Conservation (phyloP, 1,140 invertebrate genomes). For the Leptopilina clavipes region DNA sequence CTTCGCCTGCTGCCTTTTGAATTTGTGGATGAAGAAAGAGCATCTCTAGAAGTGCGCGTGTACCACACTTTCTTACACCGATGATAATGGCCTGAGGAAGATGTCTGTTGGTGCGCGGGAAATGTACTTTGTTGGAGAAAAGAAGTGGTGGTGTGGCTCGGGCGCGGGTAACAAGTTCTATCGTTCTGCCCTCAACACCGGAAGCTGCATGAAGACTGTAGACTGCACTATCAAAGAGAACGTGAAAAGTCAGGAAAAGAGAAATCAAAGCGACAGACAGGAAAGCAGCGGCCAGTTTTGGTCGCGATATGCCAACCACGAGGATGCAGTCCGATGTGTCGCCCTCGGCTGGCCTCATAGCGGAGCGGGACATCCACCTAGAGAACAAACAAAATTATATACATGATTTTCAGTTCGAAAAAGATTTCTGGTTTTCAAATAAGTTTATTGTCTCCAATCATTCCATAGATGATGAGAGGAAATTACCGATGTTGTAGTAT, state of each 20-base stretch:
- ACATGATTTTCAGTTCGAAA: too few species aligned
- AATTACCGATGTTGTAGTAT: too few species aligned
- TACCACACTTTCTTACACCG: slow-evolving; percentile 95
- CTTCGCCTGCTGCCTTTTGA: slow-evolving; percentile 93
- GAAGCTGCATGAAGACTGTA: slow-evolving; percentile 82
- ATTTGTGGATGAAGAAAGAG: slow-evolving; percentile 94
- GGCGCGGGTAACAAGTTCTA: slow-evolving; percentile 57
- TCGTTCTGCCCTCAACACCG: slow-evolving; percentile 58
- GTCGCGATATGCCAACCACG: slow-evolving; percentile 85
- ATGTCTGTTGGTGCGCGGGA: slow-evolving; percentile 71
- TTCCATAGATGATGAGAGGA: too few species aligned
- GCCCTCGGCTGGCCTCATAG: slow-evolving; percentile 84
- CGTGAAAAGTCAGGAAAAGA: slow-evolving; percentile 86
- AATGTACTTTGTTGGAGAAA: slow-evolving; percentile 68
- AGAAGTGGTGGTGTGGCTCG: slow-evolving; percentile 71
- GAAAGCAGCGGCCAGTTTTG: slow-evolving; percentile 85
- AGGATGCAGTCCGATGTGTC: slow-evolving; percentile 87
- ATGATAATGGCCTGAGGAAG: slow-evolving; percentile 91
- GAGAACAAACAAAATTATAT: slow-evolving; percentile 40
- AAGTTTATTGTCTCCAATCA: too few species aligned
- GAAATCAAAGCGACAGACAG: slow-evolving; percentile 85
- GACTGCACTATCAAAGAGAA: slow-evolving; percentile 87
- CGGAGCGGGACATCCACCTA: slow-evolving; percentile 86
- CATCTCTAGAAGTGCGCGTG: slow-evolving; percentile 94
- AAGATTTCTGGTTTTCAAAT: too few species aligned